Evolutionary conservation across 2,797 vertebrate species (phyloP).

Genomic region (Urophycis tenuis): DNA sequence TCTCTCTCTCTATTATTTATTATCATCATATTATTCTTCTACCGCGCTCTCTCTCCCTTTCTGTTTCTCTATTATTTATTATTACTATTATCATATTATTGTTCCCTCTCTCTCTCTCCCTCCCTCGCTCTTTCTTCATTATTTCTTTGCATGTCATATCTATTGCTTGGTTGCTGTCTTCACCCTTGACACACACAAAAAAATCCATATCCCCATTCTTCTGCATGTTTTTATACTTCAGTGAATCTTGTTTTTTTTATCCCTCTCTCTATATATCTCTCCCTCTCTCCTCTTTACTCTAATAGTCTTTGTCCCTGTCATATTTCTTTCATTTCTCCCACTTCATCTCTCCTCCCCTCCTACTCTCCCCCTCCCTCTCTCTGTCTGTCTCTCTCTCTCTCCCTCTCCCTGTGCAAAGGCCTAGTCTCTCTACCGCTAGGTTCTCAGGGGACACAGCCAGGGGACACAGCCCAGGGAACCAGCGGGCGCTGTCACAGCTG

Average conservation of each 20-base stretch:
- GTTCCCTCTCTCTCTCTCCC: background rate
- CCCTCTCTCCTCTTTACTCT: background rate
- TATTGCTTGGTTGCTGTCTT: background rate
- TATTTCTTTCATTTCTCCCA: background rate
- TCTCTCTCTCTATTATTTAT: background rate
- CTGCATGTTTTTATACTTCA: background rate
- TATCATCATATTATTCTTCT: background rate
- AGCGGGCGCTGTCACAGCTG: conserved; percentile 11
- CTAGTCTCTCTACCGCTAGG: background rate
- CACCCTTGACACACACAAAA: background rate
- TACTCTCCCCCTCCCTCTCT: background rate
- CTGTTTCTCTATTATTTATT: background rate
- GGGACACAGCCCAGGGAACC: background rate
- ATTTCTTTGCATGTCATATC: background rate
- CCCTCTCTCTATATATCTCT: background rate
- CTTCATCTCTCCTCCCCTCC: background rate
- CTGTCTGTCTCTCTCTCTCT: background rate
- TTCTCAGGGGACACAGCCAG: background rate
- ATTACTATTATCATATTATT: too few relatives aligned
- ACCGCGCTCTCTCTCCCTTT: background rate
- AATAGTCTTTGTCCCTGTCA: background rate
- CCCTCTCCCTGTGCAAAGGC: background rate
- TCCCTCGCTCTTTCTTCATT: background rate
- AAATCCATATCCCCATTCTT: background rate
- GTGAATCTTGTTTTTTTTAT: conserved; percentile 4